Evolutionary conservation across 2,888 invertebrate species (phyloP), one percentile per base, ranked within the genome.

Genomic region (Eupithecia inturbata): DNA sequence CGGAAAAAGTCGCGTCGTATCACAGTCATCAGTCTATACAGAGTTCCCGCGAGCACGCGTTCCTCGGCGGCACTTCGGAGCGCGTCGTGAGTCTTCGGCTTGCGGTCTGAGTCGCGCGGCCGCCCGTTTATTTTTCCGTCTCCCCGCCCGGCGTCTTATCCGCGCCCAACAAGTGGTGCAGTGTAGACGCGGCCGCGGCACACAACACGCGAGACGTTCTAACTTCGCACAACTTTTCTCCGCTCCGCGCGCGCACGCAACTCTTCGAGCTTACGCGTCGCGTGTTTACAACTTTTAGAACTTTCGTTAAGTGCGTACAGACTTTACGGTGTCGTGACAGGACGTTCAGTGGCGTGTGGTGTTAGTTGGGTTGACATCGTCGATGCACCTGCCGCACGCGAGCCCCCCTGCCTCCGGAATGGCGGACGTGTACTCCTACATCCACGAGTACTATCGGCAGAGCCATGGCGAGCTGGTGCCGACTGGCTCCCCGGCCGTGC

Each of bases 401-500:
- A 92, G 88, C 83, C 92, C 93, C 71, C 88, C 95, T 87, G 95
- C 95, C 83, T 95, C 95, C 80, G 95, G 95, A 81, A 96, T 96
- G 95, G 96, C 96, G 90, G 97, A 97, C 84, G 96, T 96, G 92
- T 97, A 96, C 90, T 95, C 96, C 80, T 96, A 96, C 82, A 95
- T 97, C 82, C 96, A 97, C 88, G 97, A 97, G 84, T 96, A 97
- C 85, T 95, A 97, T 81, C 96, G 97, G 90, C 98, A 98, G 87
- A 98, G 97, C 87, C 98, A 98, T 86, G 98, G 98, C n/a, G 98
- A 98, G 88, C 95, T 99, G 86, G 97, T 98, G 82, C 97, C 97
- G 89, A 99, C 99, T 39, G 99, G 99, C 68, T 98, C 98, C 78
- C 99, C 99, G 0, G 97, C 98, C 79, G 97, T 99, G 80, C 95